These are phyloP conservation scores for Gymnogyps californianus DNA, from an alignment of 2,113 vertebrate genomes.

Conservation along the genomic window DNA sequence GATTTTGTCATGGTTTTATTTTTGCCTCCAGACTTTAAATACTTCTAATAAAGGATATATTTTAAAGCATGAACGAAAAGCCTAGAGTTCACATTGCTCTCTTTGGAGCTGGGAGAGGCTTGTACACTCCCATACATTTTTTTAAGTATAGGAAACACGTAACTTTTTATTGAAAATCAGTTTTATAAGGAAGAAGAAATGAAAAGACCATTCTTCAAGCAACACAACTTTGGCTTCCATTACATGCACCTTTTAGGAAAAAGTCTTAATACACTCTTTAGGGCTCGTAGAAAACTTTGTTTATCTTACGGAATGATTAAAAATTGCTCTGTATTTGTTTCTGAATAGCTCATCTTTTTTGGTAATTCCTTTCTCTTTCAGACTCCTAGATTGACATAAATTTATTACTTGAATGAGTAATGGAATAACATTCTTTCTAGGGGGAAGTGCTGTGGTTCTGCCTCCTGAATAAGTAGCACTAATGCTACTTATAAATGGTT, in stretches of 20 bases:
- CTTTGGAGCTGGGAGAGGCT: neutral
- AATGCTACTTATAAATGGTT: neutral
- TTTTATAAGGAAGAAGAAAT: neutral
- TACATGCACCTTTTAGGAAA: neutral
- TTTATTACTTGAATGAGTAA: conserved; percentile 9
- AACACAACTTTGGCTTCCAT: neutral
- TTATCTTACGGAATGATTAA: neutral
- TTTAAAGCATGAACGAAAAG: conserved; percentile 54
- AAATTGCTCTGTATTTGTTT: neutral
- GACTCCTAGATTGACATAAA: neutral
- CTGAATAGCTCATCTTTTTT: neutral
- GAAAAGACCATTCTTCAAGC: neutral
- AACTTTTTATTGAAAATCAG: neutral
- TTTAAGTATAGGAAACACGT: neutral
- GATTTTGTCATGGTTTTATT: conserved; percentile 54
- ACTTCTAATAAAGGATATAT: conserved; percentile 35
- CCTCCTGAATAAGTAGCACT: neutral
- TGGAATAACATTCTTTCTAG: neutral
- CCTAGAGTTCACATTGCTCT: neutral
- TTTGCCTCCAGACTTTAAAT: conserved; percentile 53
- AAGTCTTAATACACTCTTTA: neutral
- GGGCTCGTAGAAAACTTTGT: neutral
- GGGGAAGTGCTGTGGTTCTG: neutral
- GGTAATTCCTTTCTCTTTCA: neutral
- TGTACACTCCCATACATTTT: neutral